These are phyloP conservation scores for Narcine bancroftii DNA, from an alignment of 2,113 vertebrate species.

Conservation along the genomic window DNA sequence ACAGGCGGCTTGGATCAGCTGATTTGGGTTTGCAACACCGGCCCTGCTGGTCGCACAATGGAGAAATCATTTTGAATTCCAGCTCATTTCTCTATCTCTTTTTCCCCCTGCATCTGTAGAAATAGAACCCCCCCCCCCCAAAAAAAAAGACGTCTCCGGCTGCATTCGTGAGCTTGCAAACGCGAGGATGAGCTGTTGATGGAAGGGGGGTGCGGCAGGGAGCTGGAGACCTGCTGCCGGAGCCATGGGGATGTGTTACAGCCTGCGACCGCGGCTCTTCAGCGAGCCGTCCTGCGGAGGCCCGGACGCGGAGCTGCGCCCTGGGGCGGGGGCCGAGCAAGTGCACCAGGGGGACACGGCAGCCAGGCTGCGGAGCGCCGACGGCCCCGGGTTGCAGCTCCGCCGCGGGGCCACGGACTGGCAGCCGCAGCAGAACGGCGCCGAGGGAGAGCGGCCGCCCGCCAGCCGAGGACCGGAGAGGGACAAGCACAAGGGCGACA, in stretches of 20 bases:
- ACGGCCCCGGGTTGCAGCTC: constrained; percentile 59
- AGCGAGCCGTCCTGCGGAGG: constrained; percentile 65
- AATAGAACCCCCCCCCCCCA: too few species aligned
- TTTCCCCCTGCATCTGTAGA: background rate
- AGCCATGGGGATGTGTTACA: constrained; percentile 92
- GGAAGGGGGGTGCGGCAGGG: background rate
- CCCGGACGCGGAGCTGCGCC: constrained; percentile 60
- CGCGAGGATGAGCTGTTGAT: constrained; percentile 24
- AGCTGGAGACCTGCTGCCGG: background rate
- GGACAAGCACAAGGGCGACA: constrained; percentile 65
- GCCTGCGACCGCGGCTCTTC: constrained; percentile 86
- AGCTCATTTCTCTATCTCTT: background rate
- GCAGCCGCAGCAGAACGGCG: constrained; percentile 56
- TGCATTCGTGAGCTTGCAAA: background rate
- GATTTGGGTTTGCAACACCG: constrained; percentile 54
- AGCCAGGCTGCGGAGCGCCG: constrained; percentile 45
- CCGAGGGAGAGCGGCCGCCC: constrained; percentile 46
- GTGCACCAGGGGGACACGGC: constrained; percentile 56
- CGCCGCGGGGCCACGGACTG: constrained; percentile 55
- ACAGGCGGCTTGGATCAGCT: constrained; percentile 66
- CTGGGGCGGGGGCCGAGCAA: constrained; percentile 54
- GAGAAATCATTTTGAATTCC: constrained; percentile 47
- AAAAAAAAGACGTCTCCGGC: background rate
- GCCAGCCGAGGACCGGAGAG: constrained; percentile 53
- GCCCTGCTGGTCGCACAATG: constrained; percentile 61